These are phyloP conservation scores for Schrankia costaestrigalis DNA, from an alignment of 2,888 invertebrate genomes.

Conservation along the genomic window DNA sequence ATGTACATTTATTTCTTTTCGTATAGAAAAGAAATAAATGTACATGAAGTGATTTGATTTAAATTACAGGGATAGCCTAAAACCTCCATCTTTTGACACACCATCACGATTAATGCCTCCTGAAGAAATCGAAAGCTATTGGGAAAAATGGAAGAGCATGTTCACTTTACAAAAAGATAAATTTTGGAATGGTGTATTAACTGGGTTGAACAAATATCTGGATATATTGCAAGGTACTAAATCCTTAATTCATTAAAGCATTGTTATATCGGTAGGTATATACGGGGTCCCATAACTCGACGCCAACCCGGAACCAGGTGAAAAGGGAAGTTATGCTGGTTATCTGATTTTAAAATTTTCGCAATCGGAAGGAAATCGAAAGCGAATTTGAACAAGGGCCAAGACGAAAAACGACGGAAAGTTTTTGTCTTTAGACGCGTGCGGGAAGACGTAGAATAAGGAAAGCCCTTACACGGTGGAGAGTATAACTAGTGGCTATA, in stretches of 20 bases:
- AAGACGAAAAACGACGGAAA: too few relatives aligned
- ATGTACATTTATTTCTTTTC: background rate
- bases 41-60: background rate
- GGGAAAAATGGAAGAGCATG: slow-evolving; percentile 83
- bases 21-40: background rate
- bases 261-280: background rate
- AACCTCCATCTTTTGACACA: slow-evolving; percentile 70
- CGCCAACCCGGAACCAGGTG: background rate
- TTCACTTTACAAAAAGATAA: slow-evolving; percentile 83
- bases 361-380: too few relatives aligned
- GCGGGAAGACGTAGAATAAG: too few relatives aligned
- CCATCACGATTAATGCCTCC: slow-evolving; percentile 76
- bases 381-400: too few relatives aligned
- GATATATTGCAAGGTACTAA: slow-evolving; percentile 81
- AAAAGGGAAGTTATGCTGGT: too few relatives aligned
- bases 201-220: slow-evolving; percentile 84
- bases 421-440: too few relatives aligned
- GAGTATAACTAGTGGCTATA: too few relatives aligned
- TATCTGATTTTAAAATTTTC: too few relatives aligned
- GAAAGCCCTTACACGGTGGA: too few relatives aligned
- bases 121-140: slow-evolving; percentile 83
- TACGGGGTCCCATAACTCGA: background rate
- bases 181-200: slow-evolving; percentile 85
- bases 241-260: background rate
- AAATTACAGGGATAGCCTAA: slow-evolving; percentile 53